Evolutionary conservation across 2,888 invertebrate species (phyloP), one percentile per base, ranked within the genome.

Genomic region (Prenolepis imparis): DNA sequence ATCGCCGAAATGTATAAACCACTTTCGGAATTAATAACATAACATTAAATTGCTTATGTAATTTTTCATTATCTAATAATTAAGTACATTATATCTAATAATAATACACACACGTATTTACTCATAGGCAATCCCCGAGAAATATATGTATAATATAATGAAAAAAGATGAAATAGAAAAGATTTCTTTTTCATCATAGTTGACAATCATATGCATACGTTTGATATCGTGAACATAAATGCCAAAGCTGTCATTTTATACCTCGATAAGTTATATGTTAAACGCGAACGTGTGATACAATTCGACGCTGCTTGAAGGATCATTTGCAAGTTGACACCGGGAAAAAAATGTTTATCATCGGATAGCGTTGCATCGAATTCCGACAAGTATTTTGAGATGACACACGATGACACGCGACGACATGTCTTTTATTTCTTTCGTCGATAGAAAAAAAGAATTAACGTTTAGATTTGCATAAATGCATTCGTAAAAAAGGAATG

Each of bases 21-120:
- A 15, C 5, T 75, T 77, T 55, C 68, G 68, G 36, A 67, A 6
- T 66, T 28, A 12, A n/a, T 66, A 64, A 12, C 12, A 8, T 8
- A 1, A 21, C 9, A 32, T 15, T 24, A 74, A 8, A 61, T 36
- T 32, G n/a, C 12, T 39, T 18, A 11, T 3, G 11, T 32, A 73
- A 44, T 61, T 55, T 24, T 12, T 24, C 24, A 28, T 44, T 75
- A 52, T 18, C 41, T 44, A 12, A n/a, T 36, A 15, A 74, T 48
- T 59, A 66, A 28, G n/a, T n/a, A n/a, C n/a, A n/a, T n/a, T n/a
- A n/a, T 75, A 52, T 18, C 41, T 44, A 12, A n/a, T 36, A 15
- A 74, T 48, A 28, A 28, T 59, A 52, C 39, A 9, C 28, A 24
- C 39, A 41, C 9, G 3, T 32, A 32, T 32, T 3, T 32, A 32